Base-by-base conservation (phyloP, 2,888 invertebrate genomes). In the Cephus sareptanus region DNA sequence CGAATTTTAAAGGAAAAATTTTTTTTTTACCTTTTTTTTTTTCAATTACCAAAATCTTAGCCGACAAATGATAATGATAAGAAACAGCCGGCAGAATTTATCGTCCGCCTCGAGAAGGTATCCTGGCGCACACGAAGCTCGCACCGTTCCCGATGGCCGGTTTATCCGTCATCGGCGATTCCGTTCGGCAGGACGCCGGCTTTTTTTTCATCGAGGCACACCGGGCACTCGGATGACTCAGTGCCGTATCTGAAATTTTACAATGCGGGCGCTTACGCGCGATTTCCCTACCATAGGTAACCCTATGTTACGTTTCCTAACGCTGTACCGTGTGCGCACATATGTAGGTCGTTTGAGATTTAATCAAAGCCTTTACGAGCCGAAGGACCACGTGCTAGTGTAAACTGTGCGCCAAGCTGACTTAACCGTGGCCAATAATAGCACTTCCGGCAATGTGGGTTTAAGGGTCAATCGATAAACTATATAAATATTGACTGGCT, bases 401-500 rank as follows among this genome's bases (percentile, higher is more conserved):
- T 71, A 71, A 71, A 76, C 76, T 31, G 56, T 71, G 76, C 34
- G 76, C 40, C 75, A 31, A 30, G 69, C 76, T 34, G 56, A 33
- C 40, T 75, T 37, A 75, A 69, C 12, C 75, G 34, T 13, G 71
- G 71, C 33, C 71, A 33, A 33, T 34, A 34, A 71, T 34, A 33
- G 30, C 3, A 12, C 71, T 80, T 77, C 79, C 77, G 80, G 75
- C 75, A 33, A 73, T 78, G 34, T 74, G 71, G 79, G 79, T 82
- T 80, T 80, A 78, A 83, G 80, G 82, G 79, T 83, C 81, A 79
- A 82, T 82, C 81, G 78, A 84, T 85, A 86, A 80, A 37, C 35
- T 33, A 75, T 74, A 75, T 75, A 80, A 85, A 85, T 79, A 81
- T 82, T 79, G 76, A 76, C 79, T 71, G 68, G 73, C 13, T 75